Percentiles rank a stretch among this genome's conserved stretches.
These are phyloP conservation scores for Elanus axillaris DNA, from an alignment of 2,113 vertebrate genomes.

Conservation along the genomic window DNA sequence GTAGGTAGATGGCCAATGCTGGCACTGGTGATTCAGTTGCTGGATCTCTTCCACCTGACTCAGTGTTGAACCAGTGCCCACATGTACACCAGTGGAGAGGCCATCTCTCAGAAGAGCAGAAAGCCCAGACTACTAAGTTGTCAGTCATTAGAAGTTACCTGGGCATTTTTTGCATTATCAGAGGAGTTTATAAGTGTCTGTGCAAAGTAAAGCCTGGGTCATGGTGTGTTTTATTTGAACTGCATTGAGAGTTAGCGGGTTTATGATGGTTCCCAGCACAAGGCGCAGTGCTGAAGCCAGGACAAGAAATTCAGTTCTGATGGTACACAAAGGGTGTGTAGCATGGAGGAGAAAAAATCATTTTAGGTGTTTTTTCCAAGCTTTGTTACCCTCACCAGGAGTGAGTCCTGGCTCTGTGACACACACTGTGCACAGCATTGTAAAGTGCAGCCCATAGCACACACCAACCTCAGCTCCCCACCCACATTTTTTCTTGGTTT, in stretches of 20 bases:
- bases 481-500: not conserved
- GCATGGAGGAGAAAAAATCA: not conserved
- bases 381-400: not conserved
- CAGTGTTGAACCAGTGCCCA: not conserved
- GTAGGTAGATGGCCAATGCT: not conserved
- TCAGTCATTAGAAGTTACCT: not conserved
- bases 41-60: not conserved
- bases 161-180: not conserved
- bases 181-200: not conserved
- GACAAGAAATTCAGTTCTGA: not conserved
- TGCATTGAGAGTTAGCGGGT: fast-evolving
- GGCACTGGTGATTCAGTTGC: not conserved
- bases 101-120: not conserved
- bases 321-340: fast-evolving
- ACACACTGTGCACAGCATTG: not conserved
- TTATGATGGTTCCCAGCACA: not conserved
- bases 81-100: fast-evolving
- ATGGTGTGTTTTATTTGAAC: fast-evolving
- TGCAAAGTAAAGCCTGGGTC: not conserved
- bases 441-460: not conserved
- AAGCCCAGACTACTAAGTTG: not conserved
- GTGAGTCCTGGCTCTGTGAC: not conserved
- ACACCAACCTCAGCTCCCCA: not conserved
- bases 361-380: not conserved
- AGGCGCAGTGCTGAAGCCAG: not conserved